Evolutionary conservation across 2,797 vertebrate species (phyloP).

Genomic region (Scleropages formosus): DNA sequence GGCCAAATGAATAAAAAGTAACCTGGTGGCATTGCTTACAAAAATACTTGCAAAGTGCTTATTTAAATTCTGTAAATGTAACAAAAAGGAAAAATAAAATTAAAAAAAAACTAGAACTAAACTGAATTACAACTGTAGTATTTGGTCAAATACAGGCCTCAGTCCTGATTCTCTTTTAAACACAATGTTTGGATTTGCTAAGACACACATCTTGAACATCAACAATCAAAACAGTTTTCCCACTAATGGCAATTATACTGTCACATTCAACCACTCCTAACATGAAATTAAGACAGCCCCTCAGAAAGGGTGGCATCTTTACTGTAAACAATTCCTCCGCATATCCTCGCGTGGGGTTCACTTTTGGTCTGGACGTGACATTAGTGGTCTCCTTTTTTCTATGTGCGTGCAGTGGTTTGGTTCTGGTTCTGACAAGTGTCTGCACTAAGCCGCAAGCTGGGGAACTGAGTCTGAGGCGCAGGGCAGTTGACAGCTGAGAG

Average conservation of each 20-base stretch:
- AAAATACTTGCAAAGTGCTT: conserved; percentile 27
- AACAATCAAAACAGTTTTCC: not conserved
- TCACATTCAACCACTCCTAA: conserved; percentile 38
- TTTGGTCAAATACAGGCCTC: conserved; percentile 54
- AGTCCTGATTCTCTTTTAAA: conserved; percentile 32
- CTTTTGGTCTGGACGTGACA: conserved; percentile 37
- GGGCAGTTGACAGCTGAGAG: conserved; percentile 54
- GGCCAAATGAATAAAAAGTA: conserved; percentile 34
- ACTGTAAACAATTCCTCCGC: conserved; percentile 56
- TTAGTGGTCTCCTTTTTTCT: conserved; percentile 2
- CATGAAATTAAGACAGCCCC: conserved; percentile 31
- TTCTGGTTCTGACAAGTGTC: conserved; percentile 28
- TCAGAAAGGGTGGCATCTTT: conserved; percentile 33
- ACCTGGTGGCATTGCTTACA: conserved; percentile 42
- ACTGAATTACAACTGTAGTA: conserved; percentile 30
- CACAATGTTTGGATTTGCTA: conserved; percentile 42
- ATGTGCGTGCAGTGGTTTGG: conserved; percentile 34
- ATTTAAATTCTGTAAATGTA: conserved; percentile 43
- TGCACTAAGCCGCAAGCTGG: conserved; percentile 55
- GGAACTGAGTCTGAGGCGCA: conserved; percentile 48
- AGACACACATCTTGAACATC: not conserved
- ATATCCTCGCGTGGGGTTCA: conserved; percentile 38
- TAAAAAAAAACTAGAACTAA: conserved; percentile 32
- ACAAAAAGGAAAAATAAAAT: conserved; percentile 30
- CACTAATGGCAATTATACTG: conserved; percentile 18